These are phyloP conservation scores for Sphaerophoria taeniata DNA, from an alignment of 2,888 invertebrate species.

Conservation along the genomic window DNA sequence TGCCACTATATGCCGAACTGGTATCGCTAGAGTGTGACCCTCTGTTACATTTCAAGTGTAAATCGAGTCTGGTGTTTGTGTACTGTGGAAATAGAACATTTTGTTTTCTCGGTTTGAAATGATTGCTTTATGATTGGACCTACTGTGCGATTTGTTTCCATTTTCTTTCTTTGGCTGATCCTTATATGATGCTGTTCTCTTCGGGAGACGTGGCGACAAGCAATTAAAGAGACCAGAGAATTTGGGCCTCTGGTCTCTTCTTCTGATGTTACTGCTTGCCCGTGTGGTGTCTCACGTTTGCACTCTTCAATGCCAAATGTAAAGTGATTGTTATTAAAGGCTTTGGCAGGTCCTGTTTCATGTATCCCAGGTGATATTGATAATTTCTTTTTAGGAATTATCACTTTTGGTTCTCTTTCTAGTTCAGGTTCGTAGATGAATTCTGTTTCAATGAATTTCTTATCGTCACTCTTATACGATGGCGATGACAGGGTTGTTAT, in stretches of 20 bases:
- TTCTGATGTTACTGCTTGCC: neutral
- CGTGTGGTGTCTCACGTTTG: neutral
- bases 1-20: slow-evolving; percentile 97
- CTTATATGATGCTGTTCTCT: slow-evolving; percentile 17
- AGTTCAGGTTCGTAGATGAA: slow-evolving; percentile 15
- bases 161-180: neutral
- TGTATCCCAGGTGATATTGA: neutral
- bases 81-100: slow-evolving; percentile 32
- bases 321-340: neutral
- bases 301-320: neutral
- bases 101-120: slow-evolving; percentile 26
- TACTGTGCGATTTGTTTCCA: slow-evolving; percentile 48
- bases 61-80: slow-evolving; percentile 84
- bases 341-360: neutral
- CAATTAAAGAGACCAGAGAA: slow-evolving; percentile 19
- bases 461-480: neutral
- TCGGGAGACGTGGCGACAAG: slow-evolving; percentile 22
- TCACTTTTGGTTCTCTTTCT: neutral
- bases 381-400: neutral
- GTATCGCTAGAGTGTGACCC: slow-evolving; percentile 96
- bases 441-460: neutral
- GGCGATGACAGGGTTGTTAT: neutral
- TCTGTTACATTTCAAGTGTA: slow-evolving; percentile 92
- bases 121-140: slow-evolving; percentile 31
- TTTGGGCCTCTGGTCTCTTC: slow-evolving; percentile 7